These are phyloP conservation scores for Eurystomus glaucurus DNA, from an alignment of 2,797 vertebrate genomes.

Conservation along the genomic window DNA sequence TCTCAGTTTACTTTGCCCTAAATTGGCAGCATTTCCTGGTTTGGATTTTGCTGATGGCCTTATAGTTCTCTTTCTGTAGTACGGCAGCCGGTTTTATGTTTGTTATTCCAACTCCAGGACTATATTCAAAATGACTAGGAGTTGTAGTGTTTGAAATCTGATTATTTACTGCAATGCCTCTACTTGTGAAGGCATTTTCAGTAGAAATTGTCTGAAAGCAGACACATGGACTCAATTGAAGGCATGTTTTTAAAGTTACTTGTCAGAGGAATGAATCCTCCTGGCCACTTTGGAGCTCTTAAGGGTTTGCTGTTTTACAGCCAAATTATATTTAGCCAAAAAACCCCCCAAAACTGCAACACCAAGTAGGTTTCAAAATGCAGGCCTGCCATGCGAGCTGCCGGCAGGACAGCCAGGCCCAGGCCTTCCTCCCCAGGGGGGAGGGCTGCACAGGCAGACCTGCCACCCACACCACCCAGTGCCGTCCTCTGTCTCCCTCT, in stretches of 20 bases:
- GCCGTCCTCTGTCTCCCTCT: background rate
- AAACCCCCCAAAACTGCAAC: background rate
- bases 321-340: background rate
- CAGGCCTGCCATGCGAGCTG: background rate
- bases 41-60: slow-evolving; percentile 64
- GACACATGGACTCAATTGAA: slow-evolving; percentile 72
- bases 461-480: background rate
- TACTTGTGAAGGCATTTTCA: slow-evolving; percentile 47
- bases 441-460: background rate
- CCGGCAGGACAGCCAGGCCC: background rate
- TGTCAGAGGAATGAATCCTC: slow-evolving; percentile 50
- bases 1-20: slow-evolving; percentile 64
- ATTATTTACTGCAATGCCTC: slow-evolving; percentile 69
- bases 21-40: slow-evolving; percentile 61
- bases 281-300: slow-evolving; percentile 35
- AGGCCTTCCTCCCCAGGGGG: background rate
- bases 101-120: slow-evolving; percentile 52
- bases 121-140: slow-evolving; percentile 54
- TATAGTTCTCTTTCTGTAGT: slow-evolving; percentile 34
- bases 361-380: background rate
- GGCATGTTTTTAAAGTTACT: slow-evolving; percentile 59
- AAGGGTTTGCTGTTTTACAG: slow-evolving; percentile 2
- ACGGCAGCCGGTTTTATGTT: slow-evolving; percentile 35
- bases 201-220: slow-evolving; percentile 49
- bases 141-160: slow-evolving; percentile 38